These are phyloP conservation scores for Sinocyclocheilus anshuiensis DNA, from an alignment of 2,113 vertebrate genomes.

Conservation along the genomic window DNA sequence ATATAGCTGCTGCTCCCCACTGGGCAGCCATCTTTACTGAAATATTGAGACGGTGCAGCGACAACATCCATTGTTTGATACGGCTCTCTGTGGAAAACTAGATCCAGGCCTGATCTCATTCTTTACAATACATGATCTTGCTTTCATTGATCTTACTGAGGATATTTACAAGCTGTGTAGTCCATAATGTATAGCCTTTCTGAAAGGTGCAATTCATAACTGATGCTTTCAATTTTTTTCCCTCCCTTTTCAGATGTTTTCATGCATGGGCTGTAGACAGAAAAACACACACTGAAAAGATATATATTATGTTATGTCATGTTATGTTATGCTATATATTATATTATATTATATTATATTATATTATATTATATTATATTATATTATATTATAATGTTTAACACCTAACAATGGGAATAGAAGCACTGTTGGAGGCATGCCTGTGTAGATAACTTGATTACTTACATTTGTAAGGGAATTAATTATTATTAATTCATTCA, in stretches of 20 bases:
- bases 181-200: neutral
- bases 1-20: neutral
- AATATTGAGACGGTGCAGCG: neutral
- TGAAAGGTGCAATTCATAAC: neutral
- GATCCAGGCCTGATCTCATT: neutral
- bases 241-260: neutral
- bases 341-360: neutral
- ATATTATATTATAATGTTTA: too few species aligned
- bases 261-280: neutral
- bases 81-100: neutral
- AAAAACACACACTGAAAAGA: neutral
- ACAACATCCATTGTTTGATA: conserved; percentile 17
- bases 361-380: neutral
- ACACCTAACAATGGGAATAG: neutral
- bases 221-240: neutral
- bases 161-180: neutral
- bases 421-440: neutral
- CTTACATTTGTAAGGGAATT: too few species aligned
- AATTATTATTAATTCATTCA: too few species aligned
- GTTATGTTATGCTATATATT: neutral
- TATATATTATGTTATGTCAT: neutral
- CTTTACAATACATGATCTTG: conserved; percentile 16
- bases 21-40: conserved; percentile 32
- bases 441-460: too few species aligned
- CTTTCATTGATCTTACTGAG: conserved; percentile 2